Percentiles rank a stretch among this genome's conserved stretches.
Evolutionary conservation across 2,113 vertebrate genomes (phyloP).

Genomic region (Protobothrops mucrosquamatus): DNA sequence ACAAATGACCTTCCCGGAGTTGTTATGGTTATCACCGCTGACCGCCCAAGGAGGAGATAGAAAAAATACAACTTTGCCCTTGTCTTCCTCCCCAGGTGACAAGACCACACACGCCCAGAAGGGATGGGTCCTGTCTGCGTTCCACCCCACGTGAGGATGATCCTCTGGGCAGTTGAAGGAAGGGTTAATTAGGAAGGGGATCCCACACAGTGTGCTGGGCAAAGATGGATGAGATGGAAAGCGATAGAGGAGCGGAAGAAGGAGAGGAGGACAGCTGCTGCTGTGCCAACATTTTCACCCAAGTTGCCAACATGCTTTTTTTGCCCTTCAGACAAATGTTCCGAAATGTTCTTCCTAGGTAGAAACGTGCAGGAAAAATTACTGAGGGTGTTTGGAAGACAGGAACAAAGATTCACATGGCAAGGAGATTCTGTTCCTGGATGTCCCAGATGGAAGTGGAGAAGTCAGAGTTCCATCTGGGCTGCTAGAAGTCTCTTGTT

Average conservation of each 20-base stretch:
- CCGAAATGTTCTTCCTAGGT: background rate
- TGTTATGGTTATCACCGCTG: background rate
- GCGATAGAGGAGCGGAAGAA: background rate
- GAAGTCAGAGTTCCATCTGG: background rate
- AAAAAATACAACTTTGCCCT: background rate
- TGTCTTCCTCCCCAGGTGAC: conserved; percentile 33
- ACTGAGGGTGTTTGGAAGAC: background rate
- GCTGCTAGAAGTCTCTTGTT: background rate
- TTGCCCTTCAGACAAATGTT: background rate
- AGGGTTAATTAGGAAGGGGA: background rate
- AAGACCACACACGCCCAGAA: conserved; percentile 43
- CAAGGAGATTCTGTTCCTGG: background rate
- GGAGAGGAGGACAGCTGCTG: too few relatives aligned
- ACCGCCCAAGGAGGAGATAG: conserved; percentile 19
- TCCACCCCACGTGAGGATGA: background rate
- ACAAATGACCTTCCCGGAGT: background rate
- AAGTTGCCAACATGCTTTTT: background rate
- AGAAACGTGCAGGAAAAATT: background rate
- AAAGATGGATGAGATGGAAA: background rate
- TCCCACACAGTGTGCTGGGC: background rate
- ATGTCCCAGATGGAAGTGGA: background rate
- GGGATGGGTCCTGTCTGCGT: accelerated
- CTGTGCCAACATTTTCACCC: background rate
- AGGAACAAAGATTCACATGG: background rate
- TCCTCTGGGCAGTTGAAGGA: background rate